Conservation (phyloP, 2,113 vertebrate genomes). For the Pteronura brasiliensis region DNA sequence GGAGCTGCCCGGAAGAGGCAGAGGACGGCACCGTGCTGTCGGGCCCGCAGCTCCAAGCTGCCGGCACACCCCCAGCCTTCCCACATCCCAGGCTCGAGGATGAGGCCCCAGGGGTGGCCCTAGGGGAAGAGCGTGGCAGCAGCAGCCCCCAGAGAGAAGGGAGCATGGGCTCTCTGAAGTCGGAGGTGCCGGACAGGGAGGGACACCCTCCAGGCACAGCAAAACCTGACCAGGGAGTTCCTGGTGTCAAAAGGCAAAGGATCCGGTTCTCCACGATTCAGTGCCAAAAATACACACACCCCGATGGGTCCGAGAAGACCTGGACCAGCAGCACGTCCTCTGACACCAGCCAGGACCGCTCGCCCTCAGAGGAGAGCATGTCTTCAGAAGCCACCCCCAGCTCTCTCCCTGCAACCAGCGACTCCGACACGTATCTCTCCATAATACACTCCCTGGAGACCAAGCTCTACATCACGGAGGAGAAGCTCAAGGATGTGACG, state of each 20-base stretch:
- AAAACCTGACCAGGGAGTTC: constrained; percentile 81
- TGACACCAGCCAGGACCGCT: constrained; percentile 85
- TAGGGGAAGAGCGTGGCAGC: constrained; percentile 64
- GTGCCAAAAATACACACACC: constrained; percentile 91
- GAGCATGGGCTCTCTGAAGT: background rate
- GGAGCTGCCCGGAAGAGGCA: constrained; percentile 75
- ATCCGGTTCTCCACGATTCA: constrained; percentile 96
- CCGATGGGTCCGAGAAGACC: constrained; percentile 83
- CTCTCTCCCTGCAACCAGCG: constrained; percentile 75
- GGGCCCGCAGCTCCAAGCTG: constrained; percentile 82
- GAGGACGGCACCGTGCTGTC: constrained; percentile 84
- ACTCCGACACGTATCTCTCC: constrained; percentile 92
- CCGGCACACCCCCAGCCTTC: constrained; percentile 64
- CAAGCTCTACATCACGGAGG: constrained; percentile 92
- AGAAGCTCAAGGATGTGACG: constrained; percentile 92
- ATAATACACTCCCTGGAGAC: constrained; percentile 94
- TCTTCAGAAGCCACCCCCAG: constrained; percentile 83
- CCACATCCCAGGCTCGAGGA: constrained; percentile 33
- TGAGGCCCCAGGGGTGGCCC: constrained; percentile 69
- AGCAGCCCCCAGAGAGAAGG: constrained; percentile 64
- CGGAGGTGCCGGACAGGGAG: constrained; percentile 78
- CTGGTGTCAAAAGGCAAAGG: constrained; percentile 89
- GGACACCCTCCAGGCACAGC: constrained; percentile 70
- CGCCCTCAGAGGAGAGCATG: constrained; percentile 83
- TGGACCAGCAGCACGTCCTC: constrained; percentile 83